Evolutionary conservation across 2,797 vertebrate genomes (phyloP).

Genomic region (Cuniculus paca): DNA sequence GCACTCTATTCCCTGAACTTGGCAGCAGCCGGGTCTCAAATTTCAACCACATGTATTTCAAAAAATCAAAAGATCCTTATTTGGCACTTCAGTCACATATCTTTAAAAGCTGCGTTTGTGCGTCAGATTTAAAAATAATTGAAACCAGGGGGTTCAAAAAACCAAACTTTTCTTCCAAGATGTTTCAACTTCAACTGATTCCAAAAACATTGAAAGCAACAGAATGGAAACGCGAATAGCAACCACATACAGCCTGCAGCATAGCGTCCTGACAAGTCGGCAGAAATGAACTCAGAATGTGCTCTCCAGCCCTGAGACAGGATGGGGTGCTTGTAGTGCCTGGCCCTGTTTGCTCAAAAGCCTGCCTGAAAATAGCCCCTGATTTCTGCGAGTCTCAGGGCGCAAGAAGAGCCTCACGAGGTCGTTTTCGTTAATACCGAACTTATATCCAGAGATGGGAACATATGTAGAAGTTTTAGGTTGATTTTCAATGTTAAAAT

Average conservation of each 20-base stretch:
- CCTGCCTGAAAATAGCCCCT: background rate
- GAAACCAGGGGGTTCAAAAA: constrained; percentile 89
- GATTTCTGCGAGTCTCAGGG: background rate
- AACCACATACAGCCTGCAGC: constrained; percentile 73
- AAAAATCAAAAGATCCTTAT: constrained; percentile 95
- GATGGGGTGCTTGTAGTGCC: background rate
- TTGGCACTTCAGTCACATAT: constrained; percentile 92
- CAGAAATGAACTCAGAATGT: background rate
- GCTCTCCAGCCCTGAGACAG: background rate
- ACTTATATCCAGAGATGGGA: constrained; percentile 2
- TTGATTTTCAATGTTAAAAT: constrained; percentile 59
- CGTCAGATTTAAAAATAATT: constrained; percentile 92
- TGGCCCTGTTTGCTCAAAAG: background rate
- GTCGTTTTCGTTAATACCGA: constrained; percentile 47
- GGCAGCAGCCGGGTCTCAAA: constrained; percentile 93
- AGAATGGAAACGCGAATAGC: constrained; percentile 85
- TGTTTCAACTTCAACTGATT: constrained; percentile 89
- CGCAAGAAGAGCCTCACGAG: background rate
- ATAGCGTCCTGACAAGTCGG: accelerated
- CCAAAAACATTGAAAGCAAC: constrained; percentile 86
- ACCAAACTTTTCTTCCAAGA: constrained; percentile 89
- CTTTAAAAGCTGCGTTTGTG: constrained; percentile 91
- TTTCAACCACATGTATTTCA: constrained; percentile 98
- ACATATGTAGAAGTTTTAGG: constrained; percentile 45
- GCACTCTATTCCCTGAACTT: constrained; percentile 93